Evolutionary conservation across 1,140 invertebrate genomes (phyloP).

Genomic region (Drosophila miranda): DNA sequence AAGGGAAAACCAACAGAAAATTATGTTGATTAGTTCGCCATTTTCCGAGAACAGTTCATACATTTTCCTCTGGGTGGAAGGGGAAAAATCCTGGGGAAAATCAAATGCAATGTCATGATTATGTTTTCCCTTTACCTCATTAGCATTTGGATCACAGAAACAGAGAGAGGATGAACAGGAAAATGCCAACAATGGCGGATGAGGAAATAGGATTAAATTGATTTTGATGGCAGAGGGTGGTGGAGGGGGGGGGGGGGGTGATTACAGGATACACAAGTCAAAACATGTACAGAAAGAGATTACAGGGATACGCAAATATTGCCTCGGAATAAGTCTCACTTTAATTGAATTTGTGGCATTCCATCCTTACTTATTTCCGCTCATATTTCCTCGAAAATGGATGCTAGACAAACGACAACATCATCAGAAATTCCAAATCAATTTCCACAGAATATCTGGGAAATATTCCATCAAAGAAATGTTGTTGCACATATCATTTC

Average conservation of each 20-base stretch:
- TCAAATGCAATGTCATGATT: conserved; percentile 33
- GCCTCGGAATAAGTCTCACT: no score
- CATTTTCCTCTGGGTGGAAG: conserved; percentile 13
- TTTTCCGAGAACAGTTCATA: conserved; percentile 45
- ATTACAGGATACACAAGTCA: conserved; percentile 14
- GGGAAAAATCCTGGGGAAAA: background rate
- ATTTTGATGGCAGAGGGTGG: background rate
- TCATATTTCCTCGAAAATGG: no score
- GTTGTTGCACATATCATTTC: no score
- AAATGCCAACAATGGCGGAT: conserved; percentile 5
- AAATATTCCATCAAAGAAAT: no score
- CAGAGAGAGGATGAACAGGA: no score
- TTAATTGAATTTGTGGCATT: no score
- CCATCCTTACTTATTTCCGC: no score
- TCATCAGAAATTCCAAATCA: no score
- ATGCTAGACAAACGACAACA: no score
- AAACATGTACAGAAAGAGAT: background rate
- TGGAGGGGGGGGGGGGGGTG: background rate
- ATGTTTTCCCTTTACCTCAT: conserved; percentile 30
- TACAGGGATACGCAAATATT: no score
- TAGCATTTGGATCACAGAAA: conserved; percentile 14
- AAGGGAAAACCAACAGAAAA: conserved; percentile 33
- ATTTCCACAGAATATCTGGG: no score
- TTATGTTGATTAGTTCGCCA: conserved; percentile 69
- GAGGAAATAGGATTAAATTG: conserved; percentile 15